Conservation (phyloP, 2,888 invertebrate genomes). For the Drosophila formosana region DNA sequence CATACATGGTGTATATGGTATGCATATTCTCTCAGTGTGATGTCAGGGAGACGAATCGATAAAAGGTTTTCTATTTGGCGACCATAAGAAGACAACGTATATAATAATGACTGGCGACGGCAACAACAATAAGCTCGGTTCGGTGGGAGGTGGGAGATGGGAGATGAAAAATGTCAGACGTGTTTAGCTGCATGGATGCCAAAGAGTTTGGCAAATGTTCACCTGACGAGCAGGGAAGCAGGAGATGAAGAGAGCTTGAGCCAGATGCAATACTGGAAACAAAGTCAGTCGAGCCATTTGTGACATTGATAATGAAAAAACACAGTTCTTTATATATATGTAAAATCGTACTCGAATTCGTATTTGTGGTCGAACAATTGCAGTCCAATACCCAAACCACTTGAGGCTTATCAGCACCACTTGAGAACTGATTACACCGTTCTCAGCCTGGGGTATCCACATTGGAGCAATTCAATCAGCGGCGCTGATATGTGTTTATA, state of each 20-base stretch:
- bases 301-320: constrained; percentile 37
- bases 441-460: not conserved
- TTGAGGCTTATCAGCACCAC: constrained; percentile 45
- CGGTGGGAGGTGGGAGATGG: not conserved
- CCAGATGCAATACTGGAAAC: not conserved
- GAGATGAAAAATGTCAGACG: constrained; percentile 6
- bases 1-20: not conserved
- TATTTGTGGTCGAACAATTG: not conserved
- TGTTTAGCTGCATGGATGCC: constrained; percentile 11
- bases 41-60: constrained; percentile 52
- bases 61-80: constrained; percentile 42
- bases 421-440: constrained; percentile 39
- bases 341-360: not conserved
- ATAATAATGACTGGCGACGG: constrained; percentile 6
- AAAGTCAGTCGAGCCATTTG: constrained; percentile 16
- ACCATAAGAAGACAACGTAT: constrained; percentile 22
- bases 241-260: too few species aligned
- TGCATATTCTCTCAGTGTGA: constrained; percentile 43
- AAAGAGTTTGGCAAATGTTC: constrained; percentile 37
- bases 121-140: too few species aligned
- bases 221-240: not conserved
- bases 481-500: constrained; percentile 8
- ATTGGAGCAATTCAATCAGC: constrained; percentile 27
- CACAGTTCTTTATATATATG: constrained; percentile 3
- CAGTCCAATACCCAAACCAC: constrained; percentile 33